phyloP scores from a whole-genome alignment of 2,113 vertebrate genomes.

The Rhadina sibilatrix region DNA sequence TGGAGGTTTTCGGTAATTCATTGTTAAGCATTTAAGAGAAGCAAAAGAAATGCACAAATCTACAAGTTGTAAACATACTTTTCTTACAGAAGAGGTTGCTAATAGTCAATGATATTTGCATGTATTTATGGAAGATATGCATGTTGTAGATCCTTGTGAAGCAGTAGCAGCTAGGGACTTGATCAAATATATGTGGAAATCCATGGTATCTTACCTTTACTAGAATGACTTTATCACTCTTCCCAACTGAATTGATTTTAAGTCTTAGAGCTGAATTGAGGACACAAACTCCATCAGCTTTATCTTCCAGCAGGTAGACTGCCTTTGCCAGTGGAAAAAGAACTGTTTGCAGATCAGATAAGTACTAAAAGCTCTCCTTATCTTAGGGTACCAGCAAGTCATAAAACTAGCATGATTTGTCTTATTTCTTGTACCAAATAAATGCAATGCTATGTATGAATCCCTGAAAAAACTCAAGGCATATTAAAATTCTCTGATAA shows the following conservation, averaged over 20 bases:
- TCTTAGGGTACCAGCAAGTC: neutral
- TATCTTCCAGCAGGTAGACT: neutral
- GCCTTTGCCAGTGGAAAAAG: neutral
- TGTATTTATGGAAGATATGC: neutral
- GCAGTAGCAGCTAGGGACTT: neutral
- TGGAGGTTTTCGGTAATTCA: neutral
- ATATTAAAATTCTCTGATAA: neutral
- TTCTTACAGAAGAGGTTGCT: neutral
- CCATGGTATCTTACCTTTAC: neutral
- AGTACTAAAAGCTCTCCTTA: neutral
- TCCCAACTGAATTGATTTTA: conserved; percentile 15
- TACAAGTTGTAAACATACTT: neutral
- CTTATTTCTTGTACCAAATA: neutral
- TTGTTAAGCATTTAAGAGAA: neutral
- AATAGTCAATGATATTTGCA: neutral
- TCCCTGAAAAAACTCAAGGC: neutral
- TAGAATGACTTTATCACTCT: neutral
- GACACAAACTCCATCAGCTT: neutral
- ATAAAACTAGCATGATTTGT: neutral
- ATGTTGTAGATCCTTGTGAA: neutral
- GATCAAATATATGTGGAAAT: neutral
- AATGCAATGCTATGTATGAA: neutral
- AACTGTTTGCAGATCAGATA: neutral
- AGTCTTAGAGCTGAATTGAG: conserved; percentile 2
- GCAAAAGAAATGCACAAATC: neutral